These are phyloP conservation scores for Aurelia sp. DNA, from an alignment of 30 jellyfish, hydroid and myxozoan species.

Conservation along the genomic window DNA sequence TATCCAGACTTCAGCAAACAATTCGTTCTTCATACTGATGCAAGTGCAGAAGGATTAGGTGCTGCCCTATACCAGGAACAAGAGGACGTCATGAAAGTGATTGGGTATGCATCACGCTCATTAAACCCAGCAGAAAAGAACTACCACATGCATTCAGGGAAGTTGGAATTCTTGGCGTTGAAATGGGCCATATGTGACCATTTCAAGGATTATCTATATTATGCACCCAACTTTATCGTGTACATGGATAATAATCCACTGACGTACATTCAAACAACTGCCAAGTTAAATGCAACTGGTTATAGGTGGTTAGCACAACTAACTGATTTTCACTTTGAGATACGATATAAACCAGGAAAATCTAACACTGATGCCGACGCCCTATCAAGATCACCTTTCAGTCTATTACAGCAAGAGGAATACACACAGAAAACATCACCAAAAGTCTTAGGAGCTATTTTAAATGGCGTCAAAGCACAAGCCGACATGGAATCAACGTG, in stretches of 20 bases:
- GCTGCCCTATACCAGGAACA: conserved; percentile 16
- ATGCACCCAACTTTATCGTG: conserved; percentile 5
- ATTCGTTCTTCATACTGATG: conserved; percentile 18
- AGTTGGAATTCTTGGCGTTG: conserved; percentile 21
- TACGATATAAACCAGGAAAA: conserved; percentile 19
- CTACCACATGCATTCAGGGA: conserved; percentile 21
- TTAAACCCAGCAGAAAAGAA: conserved; percentile 29
- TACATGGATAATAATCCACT: conserved; percentile 18
- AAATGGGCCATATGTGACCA: conserved; percentile 32
- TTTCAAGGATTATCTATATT: conserved; percentile 8
- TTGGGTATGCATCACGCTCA: conserved; percentile 31
- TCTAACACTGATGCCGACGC: neutral
- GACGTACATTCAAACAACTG: conserved; percentile 23
- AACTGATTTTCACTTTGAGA: conserved; percentile 7
- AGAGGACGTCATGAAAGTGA: conserved; percentile 6
- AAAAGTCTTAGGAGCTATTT: too few relatives aligned
- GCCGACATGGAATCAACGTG: too few relatives aligned
- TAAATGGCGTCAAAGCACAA: too few relatives aligned
- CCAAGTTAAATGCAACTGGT: conserved; percentile 30
- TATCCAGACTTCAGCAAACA: conserved; percentile 26
- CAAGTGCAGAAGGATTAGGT: conserved; percentile 8
- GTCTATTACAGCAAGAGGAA: too few relatives aligned
- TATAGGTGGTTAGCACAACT: conserved; percentile 9
- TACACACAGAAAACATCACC: too few relatives aligned
- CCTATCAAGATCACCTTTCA: conserved; percentile 11